Conservation (phyloP, 2,888 invertebrate genomes). For the Dorcus hopei region DNA sequence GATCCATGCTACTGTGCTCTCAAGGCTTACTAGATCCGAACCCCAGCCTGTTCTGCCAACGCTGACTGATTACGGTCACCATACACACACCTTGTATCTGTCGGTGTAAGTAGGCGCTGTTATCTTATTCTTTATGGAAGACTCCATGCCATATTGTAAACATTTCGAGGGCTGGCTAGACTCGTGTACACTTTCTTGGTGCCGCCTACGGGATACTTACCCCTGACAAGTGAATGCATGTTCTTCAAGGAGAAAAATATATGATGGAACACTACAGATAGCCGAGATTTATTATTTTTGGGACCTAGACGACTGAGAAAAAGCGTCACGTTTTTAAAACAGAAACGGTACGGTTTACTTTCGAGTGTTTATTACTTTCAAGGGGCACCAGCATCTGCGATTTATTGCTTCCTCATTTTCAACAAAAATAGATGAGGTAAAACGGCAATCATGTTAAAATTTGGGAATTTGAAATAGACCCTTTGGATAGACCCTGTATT, state of each 20-base stretch:
- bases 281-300: conserved; percentile 5
- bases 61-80: conserved; percentile 8
- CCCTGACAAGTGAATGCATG: conserved; percentile 14
- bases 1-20: neutral
- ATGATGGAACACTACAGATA: conserved; percentile 10
- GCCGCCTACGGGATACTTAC: conserved; percentile 12
- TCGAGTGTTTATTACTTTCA: too few relatives aligned
- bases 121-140: conserved; percentile 16
- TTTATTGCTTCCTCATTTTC: too few relatives aligned
- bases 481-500: too few relatives aligned
- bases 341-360: too few relatives aligned
- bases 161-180: conserved; percentile 8
- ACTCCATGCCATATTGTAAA: conserved; percentile 12
- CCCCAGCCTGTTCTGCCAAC: neutral
- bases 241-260: conserved; percentile 4
- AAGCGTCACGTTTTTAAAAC: neutral
- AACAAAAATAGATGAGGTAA: too few relatives aligned
- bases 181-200: conserved; percentile 9
- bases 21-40: conserved; percentile 2
- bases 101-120: conserved; percentile 12
- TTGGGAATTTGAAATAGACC: too few relatives aligned
- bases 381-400: too few relatives aligned
- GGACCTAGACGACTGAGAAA: neutral
- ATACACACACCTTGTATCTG: conserved; percentile 7
- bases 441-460: too few relatives aligned